These are phyloP conservation scores for Eriocheir sinensis DNA, from an alignment of 1,140 invertebrate genomes.

Conservation along the genomic window DNA sequence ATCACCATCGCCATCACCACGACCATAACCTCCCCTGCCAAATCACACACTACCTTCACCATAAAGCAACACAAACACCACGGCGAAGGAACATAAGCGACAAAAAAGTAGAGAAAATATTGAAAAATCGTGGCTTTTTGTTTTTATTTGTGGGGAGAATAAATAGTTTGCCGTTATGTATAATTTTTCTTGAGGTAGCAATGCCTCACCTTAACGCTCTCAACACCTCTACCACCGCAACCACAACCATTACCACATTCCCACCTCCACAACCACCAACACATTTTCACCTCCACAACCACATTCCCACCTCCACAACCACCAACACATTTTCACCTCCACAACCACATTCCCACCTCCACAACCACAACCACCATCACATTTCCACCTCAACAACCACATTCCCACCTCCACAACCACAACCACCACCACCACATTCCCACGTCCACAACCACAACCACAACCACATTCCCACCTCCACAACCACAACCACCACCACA, in stretches of 20 bases:
- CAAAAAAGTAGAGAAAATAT: neutral
- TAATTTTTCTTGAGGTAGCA: neutral
- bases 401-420: no score
- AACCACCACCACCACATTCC: no score
- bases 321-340: no score
- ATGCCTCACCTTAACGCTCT: neutral
- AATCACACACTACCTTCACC: neutral
- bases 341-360: no score
- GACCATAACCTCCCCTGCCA: neutral
- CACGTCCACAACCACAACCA: no score
- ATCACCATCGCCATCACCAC: neutral
- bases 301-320: no score
- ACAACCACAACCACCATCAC: no score
- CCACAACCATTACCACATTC: neutral
- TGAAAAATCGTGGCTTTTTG: neutral
- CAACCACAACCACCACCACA: no score
- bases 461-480: no score
- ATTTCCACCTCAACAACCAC: no score
- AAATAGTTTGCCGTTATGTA: neutral
- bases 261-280: slow-evolving; percentile 32
- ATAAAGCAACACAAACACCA: neutral
- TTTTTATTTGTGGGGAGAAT: neutral
- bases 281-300: no score
- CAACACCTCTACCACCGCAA: neutral
- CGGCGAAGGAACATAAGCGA: neutral